Evolutionary conservation across 2,113 vertebrate species (phyloP), one percentile per base, ranked within the genome.

Genomic region (Aythya baeri): DNA sequence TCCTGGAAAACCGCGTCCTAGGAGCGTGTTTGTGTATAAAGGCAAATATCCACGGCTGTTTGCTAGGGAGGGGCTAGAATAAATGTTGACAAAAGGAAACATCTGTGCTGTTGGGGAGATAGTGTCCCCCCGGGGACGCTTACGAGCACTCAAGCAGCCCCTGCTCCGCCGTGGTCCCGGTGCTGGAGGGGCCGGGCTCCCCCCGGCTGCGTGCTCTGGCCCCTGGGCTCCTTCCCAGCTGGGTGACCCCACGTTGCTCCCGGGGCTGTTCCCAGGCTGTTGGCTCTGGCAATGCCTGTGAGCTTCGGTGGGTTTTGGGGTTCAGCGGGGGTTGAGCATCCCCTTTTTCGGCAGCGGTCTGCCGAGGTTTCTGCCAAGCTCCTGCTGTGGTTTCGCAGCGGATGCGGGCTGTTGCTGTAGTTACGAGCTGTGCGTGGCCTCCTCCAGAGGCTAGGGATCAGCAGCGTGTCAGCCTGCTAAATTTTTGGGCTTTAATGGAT

Each of bases 21-120:
- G 50, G 27, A 77, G 18, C 1, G 8, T 29, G 36, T 20, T 27
- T 55, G 73, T 31, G 38, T 41, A 1, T 13, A 9, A 43, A 63
- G 71, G 71, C 58, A 73, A 16, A 7, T 29, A 4, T 23, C 54
- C 0, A 1, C 4, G n/a, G 31, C 22, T 1, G 0, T 17, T 63
- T 38, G 29, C 25, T 23, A 2, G 54, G 52, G 85, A 13, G 79
- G 73, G 52, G 10, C 8, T 34, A 38, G 50, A 46, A 16, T 59
- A 12, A 27, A 34, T 3, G 22, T 14, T 49, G 44, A 32, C 13
- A 12, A 15, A 55, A 54, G 77, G 62, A 76, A 87, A 58, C 77
- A 58, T 82, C 68, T 71, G 77, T 27, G 31, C 23, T 58, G 27
- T 36, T 57, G 10, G 41, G 55, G 58, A 66, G 38, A 25, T 52